These are phyloP conservation scores for Clusia tigrina DNA, from an alignment of 2,888 invertebrate genomes.

Conservation along the genomic window DNA sequence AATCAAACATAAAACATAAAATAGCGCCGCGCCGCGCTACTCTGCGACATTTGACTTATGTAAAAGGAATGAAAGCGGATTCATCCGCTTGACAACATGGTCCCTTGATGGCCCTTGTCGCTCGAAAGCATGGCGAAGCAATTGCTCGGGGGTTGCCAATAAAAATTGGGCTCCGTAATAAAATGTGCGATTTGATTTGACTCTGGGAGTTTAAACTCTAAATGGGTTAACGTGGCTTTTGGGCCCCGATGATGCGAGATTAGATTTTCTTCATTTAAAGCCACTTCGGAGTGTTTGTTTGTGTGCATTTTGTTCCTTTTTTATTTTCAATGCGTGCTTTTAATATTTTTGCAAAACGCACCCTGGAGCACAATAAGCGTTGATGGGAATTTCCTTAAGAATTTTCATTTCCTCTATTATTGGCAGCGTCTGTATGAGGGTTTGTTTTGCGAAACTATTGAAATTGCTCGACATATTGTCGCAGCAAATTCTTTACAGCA, in stretches of 20 bases:
- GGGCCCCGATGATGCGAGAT: too few species aligned
- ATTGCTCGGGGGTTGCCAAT: not conserved
- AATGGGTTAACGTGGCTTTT: too few species aligned
- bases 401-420: constrained; percentile 3
- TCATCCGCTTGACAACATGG: not conserved
- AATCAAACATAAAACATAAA: not conserved
- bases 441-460: not conserved
- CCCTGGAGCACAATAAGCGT: constrained; percentile 2
- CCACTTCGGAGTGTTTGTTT: not conserved
- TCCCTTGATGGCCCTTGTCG: constrained; percentile 2
- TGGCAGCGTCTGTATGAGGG: not conserved
- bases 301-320: not conserved
- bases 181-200: not conserved
- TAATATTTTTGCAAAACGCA: not conserved
- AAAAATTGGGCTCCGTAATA: not conserved
- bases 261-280: too few species aligned
- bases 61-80: not conserved
- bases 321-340: not conserved
- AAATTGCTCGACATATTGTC: constrained; percentile 8
- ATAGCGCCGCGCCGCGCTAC: not conserved
- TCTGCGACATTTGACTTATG: constrained; percentile 5
- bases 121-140: too few species aligned
- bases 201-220: too few species aligned
- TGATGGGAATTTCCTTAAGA: not conserved
- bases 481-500: not conserved